A percentile compares a stretch with the other conserved stretches of the same genome.
Conservation (phyloP, 2,888 invertebrate genomes). For the Macrophya alboannulata region DNA sequence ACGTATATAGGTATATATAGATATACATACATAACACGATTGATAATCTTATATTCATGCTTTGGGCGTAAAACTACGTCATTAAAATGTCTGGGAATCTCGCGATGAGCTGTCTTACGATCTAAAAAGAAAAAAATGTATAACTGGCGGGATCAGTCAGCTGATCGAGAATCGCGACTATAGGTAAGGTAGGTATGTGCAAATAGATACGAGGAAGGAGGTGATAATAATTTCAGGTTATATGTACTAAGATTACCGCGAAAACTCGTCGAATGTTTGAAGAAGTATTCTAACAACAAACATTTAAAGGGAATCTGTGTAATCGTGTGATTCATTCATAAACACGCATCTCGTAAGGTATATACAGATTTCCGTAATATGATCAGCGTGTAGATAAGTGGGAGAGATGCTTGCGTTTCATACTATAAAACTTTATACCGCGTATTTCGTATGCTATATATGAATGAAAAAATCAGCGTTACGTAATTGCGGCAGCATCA, state of each 20-base stretch:
- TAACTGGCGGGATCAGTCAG: not conserved
- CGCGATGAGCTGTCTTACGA: not conserved
- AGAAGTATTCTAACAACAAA: not conserved
- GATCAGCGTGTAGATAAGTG: not conserved
- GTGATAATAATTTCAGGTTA: conserved; percentile 9
- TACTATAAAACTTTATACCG: not conserved
- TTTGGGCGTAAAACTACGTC: conserved; percentile 3
- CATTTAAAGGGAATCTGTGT: not conserved
- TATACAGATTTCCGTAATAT: not conserved
- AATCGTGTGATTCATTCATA: not conserved
- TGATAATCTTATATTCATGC: not conserved
- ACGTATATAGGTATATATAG: no score
- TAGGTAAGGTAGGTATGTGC: no score
- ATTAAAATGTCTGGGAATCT: conserved; percentile 20
- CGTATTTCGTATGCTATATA: not conserved
- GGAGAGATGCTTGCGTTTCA: not conserved
- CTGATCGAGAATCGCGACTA: not conserved
- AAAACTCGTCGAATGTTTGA: not conserved
- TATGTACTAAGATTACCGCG: not conserved
- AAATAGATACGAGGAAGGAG: not conserved
- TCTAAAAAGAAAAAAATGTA: not conserved
- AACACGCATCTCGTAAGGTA: not conserved
- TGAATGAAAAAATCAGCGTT: conserved; percentile 3
- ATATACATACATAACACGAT: not conserved
- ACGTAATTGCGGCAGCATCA: not conserved